Evolutionary conservation across 2,888 invertebrate genomes (phyloP).

Genomic region (Mesodorylaimus sp.): DNA sequence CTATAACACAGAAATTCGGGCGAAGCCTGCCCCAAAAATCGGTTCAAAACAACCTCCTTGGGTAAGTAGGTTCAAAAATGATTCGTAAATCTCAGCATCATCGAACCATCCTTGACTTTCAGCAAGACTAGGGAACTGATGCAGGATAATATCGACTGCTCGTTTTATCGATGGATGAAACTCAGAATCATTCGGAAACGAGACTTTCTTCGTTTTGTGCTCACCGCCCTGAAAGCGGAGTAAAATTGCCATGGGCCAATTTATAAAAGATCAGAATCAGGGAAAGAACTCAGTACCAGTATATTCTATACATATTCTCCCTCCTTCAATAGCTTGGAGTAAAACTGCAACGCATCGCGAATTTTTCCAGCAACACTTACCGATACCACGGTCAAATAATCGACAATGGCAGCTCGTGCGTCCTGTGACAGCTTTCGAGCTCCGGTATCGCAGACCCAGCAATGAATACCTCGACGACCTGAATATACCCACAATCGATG

Average conservation of each 20-base stretch:
- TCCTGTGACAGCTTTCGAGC: conserved; percentile 56
- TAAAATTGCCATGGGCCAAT: neutral
- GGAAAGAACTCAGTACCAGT: neutral
- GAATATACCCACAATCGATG: conserved; percentile 93
- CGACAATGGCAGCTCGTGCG: conserved; percentile 61
- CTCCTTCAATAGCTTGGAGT: too few relatives aligned
- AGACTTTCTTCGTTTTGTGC: neutral
- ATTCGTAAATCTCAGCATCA: conserved; percentile 10
- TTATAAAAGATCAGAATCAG: neutral
- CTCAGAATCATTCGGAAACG: too few relatives aligned
- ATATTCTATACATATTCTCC: too few relatives aligned
- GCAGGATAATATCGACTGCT: neutral
- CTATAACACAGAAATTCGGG: too few relatives aligned
- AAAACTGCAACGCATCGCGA: too few relatives aligned
- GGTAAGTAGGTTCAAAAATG: conserved; percentile 13
- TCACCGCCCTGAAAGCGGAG: neutral
- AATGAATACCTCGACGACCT: conserved; percentile 91
- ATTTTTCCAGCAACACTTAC: conserved; percentile 19
- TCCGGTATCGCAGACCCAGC: conserved; percentile 81
- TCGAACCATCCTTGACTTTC: conserved; percentile 25
- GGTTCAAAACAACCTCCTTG: too few relatives aligned
- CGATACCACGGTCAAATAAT: conserved; percentile 53
- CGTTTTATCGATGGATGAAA: conserved; percentile 1
- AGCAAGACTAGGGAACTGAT: conserved; percentile 20
- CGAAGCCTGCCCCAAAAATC: too few relatives aligned